These are phyloP conservation scores for Epizoanthus illoricatus DNA, from an alignment of 92 coral and sea anemone species.

Conservation along the genomic window DNA sequence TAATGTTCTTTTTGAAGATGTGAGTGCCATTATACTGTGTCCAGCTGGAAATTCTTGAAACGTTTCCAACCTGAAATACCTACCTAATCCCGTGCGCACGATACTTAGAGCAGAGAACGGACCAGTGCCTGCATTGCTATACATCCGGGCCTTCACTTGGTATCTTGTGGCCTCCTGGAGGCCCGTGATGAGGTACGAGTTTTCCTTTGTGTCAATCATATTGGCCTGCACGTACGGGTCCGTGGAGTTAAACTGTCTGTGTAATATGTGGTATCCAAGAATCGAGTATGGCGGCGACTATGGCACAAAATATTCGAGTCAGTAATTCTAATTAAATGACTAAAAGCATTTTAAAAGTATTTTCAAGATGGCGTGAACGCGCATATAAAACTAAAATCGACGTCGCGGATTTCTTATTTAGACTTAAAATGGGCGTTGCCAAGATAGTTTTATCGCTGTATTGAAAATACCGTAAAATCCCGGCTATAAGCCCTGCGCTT, in stretches of 20 bases:
- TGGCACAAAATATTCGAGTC: background rate
- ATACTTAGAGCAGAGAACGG: slow-evolving; percentile 72
- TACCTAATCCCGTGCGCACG: slow-evolving; percentile 74
- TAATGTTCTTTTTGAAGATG: background rate
- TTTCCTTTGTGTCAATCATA: slow-evolving; percentile 53
- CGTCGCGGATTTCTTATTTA: no score
- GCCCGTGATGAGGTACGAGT: slow-evolving; percentile 73
- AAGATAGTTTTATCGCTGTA: no score
- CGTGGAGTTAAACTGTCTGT: slow-evolving; percentile 56
- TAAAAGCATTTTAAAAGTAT: no score
- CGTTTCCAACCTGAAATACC: background rate
- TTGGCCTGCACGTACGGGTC: slow-evolving; percentile 36
- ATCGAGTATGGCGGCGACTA: slow-evolving; percentile 69
- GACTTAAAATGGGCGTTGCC: no score
- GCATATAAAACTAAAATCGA: no score
- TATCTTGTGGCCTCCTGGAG: slow-evolving; percentile 65
- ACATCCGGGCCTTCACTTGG: slow-evolving; percentile 87
- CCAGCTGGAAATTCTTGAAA: background rate
- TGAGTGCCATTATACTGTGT: background rate
- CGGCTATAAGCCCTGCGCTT: no score
- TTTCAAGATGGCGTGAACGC: no score
- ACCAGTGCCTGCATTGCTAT: slow-evolving; percentile 89
- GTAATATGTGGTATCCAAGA: slow-evolving; percentile 74
- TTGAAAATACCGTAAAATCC: no score
- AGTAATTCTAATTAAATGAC: background rate